Conservation (phyloP, 2,113 vertebrate species). For the Lophius piscatorius region DNA sequence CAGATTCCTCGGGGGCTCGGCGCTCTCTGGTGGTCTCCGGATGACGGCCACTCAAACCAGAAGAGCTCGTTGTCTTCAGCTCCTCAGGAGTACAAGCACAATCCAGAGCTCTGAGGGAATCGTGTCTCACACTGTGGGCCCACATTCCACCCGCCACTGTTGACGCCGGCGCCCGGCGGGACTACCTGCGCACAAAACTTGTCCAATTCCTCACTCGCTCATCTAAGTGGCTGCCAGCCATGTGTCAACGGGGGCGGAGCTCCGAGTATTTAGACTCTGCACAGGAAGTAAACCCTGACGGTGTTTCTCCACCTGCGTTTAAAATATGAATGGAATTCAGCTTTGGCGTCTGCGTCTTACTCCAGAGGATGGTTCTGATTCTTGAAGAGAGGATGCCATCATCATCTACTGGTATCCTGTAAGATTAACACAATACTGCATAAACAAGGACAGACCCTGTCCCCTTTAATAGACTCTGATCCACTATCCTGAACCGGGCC, state of each 20-base stretch:
- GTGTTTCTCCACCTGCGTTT: conserved; percentile 62
- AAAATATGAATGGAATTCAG: conserved; percentile 64
- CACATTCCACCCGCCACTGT: conserved; percentile 76
- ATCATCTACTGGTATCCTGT: too few species aligned
- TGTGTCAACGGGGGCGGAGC: conserved; percentile 32
- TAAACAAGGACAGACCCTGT: too few species aligned
- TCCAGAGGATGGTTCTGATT: too few species aligned
- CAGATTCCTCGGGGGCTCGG: conserved; percentile 65
- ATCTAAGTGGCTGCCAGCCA: conserved; percentile 32
- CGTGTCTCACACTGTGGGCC: conserved; percentile 71
- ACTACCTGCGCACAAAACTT: conserved; percentile 69
- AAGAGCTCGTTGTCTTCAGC: conserved; percentile 37
- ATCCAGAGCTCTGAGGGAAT: conserved; percentile 53
- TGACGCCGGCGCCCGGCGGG: conserved; percentile 52
- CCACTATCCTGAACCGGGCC: too few species aligned
- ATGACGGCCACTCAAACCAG: conserved; percentile 43
- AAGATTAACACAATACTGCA: too few species aligned
- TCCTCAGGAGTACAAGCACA: conserved; percentile 46
- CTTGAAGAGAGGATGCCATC: too few species aligned
- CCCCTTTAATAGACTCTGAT: too few species aligned
- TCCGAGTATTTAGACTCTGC: conserved; percentile 48
- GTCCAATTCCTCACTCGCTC: conserved; percentile 58
- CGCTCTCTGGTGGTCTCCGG: conserved; percentile 49
- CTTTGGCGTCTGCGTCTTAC: conserved; percentile 15
- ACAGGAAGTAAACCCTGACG: conserved; percentile 40